phyloP scores from a whole-genome alignment of 2,113 vertebrate species.

The Prionailurus bengalensis region DNA sequence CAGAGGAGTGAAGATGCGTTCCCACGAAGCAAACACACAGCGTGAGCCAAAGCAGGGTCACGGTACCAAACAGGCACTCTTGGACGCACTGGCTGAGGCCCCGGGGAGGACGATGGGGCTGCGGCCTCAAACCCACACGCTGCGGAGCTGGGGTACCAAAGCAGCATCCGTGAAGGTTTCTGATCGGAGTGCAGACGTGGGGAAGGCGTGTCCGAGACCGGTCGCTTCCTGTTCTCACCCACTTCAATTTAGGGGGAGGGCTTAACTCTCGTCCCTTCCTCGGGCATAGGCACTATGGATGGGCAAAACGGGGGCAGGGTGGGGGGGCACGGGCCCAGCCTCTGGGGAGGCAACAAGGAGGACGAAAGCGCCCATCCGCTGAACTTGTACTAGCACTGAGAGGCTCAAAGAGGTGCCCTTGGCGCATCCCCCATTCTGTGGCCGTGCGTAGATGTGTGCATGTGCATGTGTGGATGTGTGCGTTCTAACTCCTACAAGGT shows the following conservation, averaged over 20 bases:
- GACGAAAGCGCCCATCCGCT: not conserved
- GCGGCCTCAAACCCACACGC: fast-evolving
- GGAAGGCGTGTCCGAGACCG: fast-evolving
- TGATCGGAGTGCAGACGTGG: fast-evolving
- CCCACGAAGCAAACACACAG: fast-evolving
- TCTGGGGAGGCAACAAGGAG: too few species aligned
- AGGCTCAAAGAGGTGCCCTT: not conserved
- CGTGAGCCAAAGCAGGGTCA: not conserved
- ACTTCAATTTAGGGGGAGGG: too few species aligned
- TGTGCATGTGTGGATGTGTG: too few species aligned
- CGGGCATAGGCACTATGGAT: not conserved
- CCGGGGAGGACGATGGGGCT: fast-evolving
- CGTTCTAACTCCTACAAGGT: not conserved
- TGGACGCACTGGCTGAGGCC: not conserved
- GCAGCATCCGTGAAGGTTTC: fast-evolving
- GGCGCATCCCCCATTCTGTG: not conserved
- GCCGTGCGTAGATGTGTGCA: too few species aligned
- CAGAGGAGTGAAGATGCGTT: fast-evolving
- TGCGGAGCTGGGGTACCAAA: fast-evolving
- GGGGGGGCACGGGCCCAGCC: not conserved
- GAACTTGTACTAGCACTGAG: too few species aligned
- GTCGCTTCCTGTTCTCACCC: not conserved
- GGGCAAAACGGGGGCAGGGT: not conserved
- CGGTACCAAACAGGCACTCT: fast-evolving
- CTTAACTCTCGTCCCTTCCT: not conserved